Evolutionary conservation across 1,140 invertebrate species (phyloP), one percentile per base, ranked within the genome.

Genomic region (Saccostrea cuccullata): DNA sequence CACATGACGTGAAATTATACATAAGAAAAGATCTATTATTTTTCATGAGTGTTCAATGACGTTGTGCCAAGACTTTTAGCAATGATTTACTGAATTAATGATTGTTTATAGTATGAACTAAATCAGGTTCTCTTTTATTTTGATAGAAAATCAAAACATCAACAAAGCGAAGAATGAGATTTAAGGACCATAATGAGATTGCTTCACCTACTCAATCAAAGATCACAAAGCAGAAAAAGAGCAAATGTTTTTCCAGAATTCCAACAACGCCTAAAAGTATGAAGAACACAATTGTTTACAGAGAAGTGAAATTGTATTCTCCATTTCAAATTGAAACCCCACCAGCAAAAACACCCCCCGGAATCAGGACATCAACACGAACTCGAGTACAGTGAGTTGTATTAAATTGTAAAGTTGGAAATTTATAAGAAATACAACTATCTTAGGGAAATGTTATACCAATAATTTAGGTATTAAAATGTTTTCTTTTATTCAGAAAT

Each of bases 251-350:
- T 11, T 70, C 70, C 30, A 86, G 82, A 55, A 20, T 23, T 15
- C 55, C 84, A 85, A 60, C 13, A 55, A 73, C 47, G 47, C 60
- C 13, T 9, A 55, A 55, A 86, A 84, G 55, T 26, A 87, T 86
- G 15, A 73, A 60, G 11, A 89, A 67, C 23, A 84, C 77, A 55
- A 26, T 77, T 9, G 58, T 40, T 47, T 86, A 89, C 47, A 84
- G 86, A 60, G 90, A 91, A 23, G 89, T 91, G 2, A 91, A 90
- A 26, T 85, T 92, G 86, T 91, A 91, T 82, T 92, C 91, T 0
- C 92, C 92, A 13, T 92, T 92, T 73, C 58, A 87, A 47, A 92
- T 93, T 84, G 92, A 92, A 11, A 92, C 92, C 9, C 92, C 92
- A 56, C 70, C 70, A 85, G 30, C 55, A 86, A 83, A 84, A 55